Evolutionary conservation across 23 tunicate species (phyloP).

Genomic region (Phallusia fumigata): DNA sequence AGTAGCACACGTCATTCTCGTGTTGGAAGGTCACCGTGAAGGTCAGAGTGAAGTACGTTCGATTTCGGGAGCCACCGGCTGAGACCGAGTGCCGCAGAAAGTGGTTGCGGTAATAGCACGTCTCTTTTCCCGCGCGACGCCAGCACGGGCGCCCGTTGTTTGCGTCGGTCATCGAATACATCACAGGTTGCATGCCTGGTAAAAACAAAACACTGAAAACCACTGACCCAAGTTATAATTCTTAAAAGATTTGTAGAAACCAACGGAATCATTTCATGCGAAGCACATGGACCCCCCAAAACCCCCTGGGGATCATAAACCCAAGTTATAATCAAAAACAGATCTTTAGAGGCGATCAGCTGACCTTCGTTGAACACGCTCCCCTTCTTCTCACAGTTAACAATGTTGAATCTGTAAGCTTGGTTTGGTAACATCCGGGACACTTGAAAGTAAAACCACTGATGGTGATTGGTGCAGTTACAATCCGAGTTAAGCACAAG

Average conservation of each 20-base stretch:
- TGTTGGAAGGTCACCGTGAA: constrained; percentile 84
- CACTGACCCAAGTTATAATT: no score
- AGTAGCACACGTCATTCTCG: constrained; percentile 66
- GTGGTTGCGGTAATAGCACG: constrained; percentile 92
- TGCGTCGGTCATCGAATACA: constrained; percentile 91
- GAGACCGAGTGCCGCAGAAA: constrained; percentile 51
- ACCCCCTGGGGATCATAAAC: no score
- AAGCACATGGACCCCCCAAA: no score
- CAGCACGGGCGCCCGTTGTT: constrained; percentile 74
- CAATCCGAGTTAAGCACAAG: constrained; percentile 90
- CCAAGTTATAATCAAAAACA: no score
- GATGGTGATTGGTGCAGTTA: constrained; percentile 81
- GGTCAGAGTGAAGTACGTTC: constrained; percentile 67
- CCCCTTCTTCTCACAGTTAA: constrained; percentile 96
- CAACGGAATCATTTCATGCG: no score
- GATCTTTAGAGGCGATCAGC: not conserved
- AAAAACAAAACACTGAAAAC: no score
- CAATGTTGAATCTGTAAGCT: constrained; percentile 77
- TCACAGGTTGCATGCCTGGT: constrained; percentile 98
- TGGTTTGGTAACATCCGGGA: constrained; percentile 43
- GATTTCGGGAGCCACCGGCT: constrained; percentile 58
- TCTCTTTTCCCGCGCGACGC: constrained; percentile 71
- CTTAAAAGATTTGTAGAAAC: no score
- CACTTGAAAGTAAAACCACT: constrained; percentile 98
- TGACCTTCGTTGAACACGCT: constrained; percentile 69